A percentile compares a stretch with the other conserved stretches of the same genome.
Conservation (phyloP, 1,140 invertebrate species). For the Drosophila sucinea region DNA sequence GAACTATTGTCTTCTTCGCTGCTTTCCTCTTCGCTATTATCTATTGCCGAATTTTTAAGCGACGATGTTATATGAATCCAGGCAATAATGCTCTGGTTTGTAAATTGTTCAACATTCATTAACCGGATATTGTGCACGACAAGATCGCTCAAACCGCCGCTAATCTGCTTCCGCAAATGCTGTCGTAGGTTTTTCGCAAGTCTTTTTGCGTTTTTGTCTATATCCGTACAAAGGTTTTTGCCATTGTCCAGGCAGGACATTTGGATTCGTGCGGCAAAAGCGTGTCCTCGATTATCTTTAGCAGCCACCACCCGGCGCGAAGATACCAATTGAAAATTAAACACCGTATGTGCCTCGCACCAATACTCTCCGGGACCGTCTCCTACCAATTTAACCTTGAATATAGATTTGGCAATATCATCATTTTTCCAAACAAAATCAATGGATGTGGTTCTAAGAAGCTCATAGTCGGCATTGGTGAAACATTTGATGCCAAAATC, state of each 20-base stretch:
- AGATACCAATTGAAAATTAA: constrained; percentile 52
- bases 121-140: constrained; percentile 63
- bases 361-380: constrained; percentile 83
- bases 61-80: constrained; percentile 50
- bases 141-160: constrained; percentile 21
- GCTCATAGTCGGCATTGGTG: constrained; percentile 65
- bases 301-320: constrained; percentile 58
- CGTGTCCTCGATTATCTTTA: constrained; percentile 62
- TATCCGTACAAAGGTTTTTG: constrained; percentile 19
- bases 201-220: constrained; percentile 2
- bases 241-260: constrained; percentile 14
- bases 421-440: constrained; percentile 64
- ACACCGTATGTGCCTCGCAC: constrained; percentile 81
- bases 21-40: constrained; percentile 38
- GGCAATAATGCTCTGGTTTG: not conserved
- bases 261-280: constrained; percentile 70
- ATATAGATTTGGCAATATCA: constrained; percentile 52
- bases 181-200: constrained; percentile 25
- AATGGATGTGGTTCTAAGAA: constrained; percentile 52
- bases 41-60: constrained; percentile 34
- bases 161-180: not conserved
- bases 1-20: constrained; percentile 44
- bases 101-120: constrained; percentile 44
- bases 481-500: constrained; percentile 75
- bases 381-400: constrained; percentile 65